Evolutionary conservation across 1,140 invertebrate genomes (phyloP).

Genomic region (Zaprionus camerounensis): DNA sequence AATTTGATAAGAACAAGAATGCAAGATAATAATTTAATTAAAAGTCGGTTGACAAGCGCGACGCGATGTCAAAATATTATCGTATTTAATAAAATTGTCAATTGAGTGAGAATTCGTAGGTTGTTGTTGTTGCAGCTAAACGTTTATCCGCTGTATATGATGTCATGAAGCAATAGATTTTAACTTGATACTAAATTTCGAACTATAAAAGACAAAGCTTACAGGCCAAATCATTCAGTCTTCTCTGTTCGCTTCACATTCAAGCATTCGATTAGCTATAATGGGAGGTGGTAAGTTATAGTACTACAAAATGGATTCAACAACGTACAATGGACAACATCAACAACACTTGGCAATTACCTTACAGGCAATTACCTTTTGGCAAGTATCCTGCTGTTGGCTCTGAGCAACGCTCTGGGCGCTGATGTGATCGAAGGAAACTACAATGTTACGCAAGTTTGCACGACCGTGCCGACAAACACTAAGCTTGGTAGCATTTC

Average conservation of each 20-base stretch:
- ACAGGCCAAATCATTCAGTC: conserved; percentile 11
- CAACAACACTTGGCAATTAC: background rate
- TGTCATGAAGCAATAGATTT: conserved; percentile 8
- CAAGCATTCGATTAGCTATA: background rate
- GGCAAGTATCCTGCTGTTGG: conserved; percentile 48
- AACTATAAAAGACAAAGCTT: conserved; percentile 39
- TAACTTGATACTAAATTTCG: background rate
- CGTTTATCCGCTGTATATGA: conserved; percentile 14
- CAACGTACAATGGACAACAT: background rate
- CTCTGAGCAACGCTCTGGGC: conserved; percentile 40
- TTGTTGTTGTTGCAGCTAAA: conserved; percentile 4
- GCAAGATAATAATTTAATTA: conserved; percentile 57
- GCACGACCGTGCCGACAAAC: conserved; percentile 34
- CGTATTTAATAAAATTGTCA: conserved; percentile 65
- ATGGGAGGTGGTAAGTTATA: conserved; percentile 54
- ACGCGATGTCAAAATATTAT: conserved; percentile 31
- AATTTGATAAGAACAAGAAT: conserved; percentile 12
- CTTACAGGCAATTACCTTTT: conserved; percentile 10
- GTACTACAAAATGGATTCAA: background rate
- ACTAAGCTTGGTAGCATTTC: conserved; percentile 50
- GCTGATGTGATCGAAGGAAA: conserved; percentile 49
- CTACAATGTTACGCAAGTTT: conserved; percentile 65
- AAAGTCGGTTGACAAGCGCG: conserved; percentile 47
- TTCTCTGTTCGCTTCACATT: conserved; percentile 9
- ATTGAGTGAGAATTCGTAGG: conserved; percentile 26